These are phyloP conservation scores for Cryptophagus acutangulus DNA, from an alignment of 2,888 invertebrate genomes.

Conservation along the genomic window DNA sequence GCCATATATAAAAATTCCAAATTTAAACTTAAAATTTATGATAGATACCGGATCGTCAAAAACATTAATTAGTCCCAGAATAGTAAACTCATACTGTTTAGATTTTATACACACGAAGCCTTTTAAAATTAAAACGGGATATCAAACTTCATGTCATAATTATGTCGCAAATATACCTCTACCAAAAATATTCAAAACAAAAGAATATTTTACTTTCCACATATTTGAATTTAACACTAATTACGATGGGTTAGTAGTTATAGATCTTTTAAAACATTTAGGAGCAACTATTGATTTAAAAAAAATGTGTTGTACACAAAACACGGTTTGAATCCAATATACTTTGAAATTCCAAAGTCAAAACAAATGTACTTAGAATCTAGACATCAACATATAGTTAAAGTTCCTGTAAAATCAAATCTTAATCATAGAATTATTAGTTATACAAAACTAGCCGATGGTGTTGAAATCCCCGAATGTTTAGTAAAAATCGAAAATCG, in stretches of 20 bases:
- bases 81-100: too few species aligned
- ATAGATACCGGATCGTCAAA: too few species aligned
- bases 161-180: not conserved
- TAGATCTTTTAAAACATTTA: not conserved
- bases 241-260: not conserved
- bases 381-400: not conserved
- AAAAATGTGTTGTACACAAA: too few species aligned
- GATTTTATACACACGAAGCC: too few species aligned
- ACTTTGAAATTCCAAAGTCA: not conserved
- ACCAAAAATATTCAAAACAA: slow-evolving; percentile 3
- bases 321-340: too few species aligned
- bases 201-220: not conserved
- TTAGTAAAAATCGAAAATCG: slow-evolving; percentile 3
- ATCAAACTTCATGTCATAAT: not conserved
- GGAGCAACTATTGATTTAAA: slow-evolving; percentile 2
- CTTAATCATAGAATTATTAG: not conserved
- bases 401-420: slow-evolving; percentile 4
- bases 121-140: slow-evolving; percentile 1
- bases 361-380: not conserved
- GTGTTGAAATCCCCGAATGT: slow-evolving; percentile 2
- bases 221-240: slow-evolving; percentile 1
- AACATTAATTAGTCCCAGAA: too few species aligned
- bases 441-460: not conserved
- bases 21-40: too few species aligned
- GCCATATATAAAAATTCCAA: not conserved